These are phyloP conservation scores for Ceratoteleas bidentatus DNA, from an alignment of 1,140 invertebrate genomes.

Conservation along the genomic window DNA sequence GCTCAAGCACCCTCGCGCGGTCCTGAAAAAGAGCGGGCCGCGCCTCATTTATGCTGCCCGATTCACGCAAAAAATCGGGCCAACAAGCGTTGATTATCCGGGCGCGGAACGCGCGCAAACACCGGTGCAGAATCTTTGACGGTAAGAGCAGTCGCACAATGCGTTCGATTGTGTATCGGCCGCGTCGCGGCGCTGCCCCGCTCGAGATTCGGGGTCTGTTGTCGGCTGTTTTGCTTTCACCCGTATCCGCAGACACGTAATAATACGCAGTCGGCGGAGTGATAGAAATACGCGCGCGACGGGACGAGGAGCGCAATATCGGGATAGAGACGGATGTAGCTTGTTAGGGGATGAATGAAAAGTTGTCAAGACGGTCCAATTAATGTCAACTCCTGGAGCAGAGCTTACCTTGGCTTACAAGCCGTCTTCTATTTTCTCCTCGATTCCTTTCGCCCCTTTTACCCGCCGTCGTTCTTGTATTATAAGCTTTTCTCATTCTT, in stretches of 20 bases:
- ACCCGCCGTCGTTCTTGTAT: constrained; percentile 62
- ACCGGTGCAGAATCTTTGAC: constrained; percentile 47
- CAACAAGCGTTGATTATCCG: constrained; percentile 43
- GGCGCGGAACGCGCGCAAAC: constrained; percentile 33
- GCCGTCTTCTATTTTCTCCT: constrained; percentile 64
- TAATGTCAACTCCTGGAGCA: constrained; percentile 80
- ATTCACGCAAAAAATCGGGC: constrained; percentile 1
- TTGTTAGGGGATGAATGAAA: constrained; percentile 81
- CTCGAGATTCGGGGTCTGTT: constrained; percentile 42
- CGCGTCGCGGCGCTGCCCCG: constrained; percentile 39
- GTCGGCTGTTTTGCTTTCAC: constrained; percentile 47
- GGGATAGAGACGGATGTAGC: constrained; percentile 79
- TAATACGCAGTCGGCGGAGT: constrained; percentile 58
- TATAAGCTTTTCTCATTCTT: constrained; percentile 72
- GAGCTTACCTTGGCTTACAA: constrained; percentile 77
- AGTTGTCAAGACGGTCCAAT: constrained; percentile 81
- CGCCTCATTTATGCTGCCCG: not conserved
- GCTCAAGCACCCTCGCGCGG: no score
- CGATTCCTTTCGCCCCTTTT: constrained; percentile 55
- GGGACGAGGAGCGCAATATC: constrained; percentile 58
- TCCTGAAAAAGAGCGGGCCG: not conserved
- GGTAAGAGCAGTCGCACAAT: constrained; percentile 42
- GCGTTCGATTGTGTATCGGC: constrained; percentile 44
- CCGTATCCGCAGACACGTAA: constrained; percentile 52
- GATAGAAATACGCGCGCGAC: constrained; percentile 57